phyloP scores from a whole-genome alignment of 1,140 invertebrate genomes.

The Ooceraea biroi region DNA sequence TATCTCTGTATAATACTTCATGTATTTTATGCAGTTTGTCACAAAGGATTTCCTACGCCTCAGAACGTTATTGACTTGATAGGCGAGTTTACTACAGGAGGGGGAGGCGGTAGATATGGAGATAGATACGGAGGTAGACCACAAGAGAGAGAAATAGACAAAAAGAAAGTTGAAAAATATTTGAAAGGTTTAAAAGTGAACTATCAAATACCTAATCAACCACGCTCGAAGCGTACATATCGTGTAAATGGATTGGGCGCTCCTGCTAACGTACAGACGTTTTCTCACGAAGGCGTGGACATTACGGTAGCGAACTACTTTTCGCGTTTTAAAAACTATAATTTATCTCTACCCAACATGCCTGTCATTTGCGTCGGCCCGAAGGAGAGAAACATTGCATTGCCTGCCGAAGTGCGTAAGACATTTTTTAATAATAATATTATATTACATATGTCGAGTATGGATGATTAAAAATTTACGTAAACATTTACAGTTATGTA shows the following conservation, averaged over 20 bases:
- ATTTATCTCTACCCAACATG: slow-evolving; percentile 88
- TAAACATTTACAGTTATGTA: slow-evolving; percentile 85
- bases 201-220: slow-evolving; percentile 85
- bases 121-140: too few relatives aligned
- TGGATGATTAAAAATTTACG: slow-evolving; percentile 3
- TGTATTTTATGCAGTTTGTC: slow-evolving; percentile 86
- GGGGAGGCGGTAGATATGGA: not conserved
- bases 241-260: slow-evolving; percentile 86
- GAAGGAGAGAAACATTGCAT: slow-evolving; percentile 77
- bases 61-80: slow-evolving; percentile 84
- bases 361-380: slow-evolving; percentile 89
- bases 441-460: not conserved
- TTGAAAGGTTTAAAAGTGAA: slow-evolving; percentile 83
- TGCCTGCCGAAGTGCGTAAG: slow-evolving; percentile 77
- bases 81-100: slow-evolving; percentile 73
- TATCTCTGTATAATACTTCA: not conserved
- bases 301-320: slow-evolving; percentile 87
- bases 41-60: slow-evolving; percentile 89
- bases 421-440: not conserved
- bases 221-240: slow-evolving; percentile 83
- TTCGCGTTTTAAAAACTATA: slow-evolving; percentile 80
- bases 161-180: slow-evolving; percentile 47
- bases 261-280: slow-evolving; percentile 78
- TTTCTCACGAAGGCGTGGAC: slow-evolving; percentile 80
- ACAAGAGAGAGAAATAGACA: not conserved